These are phyloP conservation scores for Cryptocheilus praepositus DNA, from an alignment of 2,888 invertebrate species.

Conservation along the genomic window DNA sequence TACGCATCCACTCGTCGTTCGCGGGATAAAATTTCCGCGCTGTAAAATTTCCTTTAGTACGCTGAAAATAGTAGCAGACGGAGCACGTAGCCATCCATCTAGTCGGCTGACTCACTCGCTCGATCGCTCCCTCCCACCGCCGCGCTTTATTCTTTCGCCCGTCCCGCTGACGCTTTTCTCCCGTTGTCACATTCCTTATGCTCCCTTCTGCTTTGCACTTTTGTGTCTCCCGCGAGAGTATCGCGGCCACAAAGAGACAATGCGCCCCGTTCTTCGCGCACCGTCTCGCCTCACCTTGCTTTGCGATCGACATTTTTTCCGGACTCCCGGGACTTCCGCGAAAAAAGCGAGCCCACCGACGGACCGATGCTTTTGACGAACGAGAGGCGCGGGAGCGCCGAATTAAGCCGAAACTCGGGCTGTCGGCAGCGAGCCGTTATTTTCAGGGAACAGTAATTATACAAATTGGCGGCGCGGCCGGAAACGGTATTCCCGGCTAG, in stretches of 20 bases:
- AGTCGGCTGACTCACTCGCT: too few species aligned
- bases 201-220: too few species aligned
- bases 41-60: too few species aligned
- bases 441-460: conserved; percentile 64
- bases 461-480: conserved; percentile 56
- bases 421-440: conserved; percentile 32
- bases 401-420: neutral
- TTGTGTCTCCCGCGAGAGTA: too few species aligned
- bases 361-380: conserved; percentile 29
- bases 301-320: neutral
- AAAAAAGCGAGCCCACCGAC: conserved; percentile 14
- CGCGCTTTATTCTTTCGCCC: neutral
- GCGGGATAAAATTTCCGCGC: too few species aligned
- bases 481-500: conserved; percentile 60
- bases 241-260: too few species aligned
- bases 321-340: neutral
- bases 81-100: too few species aligned
- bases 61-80: too few species aligned
- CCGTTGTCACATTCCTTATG: too few species aligned
- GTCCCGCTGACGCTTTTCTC: conserved; percentile 3
- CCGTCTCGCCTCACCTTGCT: neutral
- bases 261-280: too few species aligned
- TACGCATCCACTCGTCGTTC: too few species aligned
- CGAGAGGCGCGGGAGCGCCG: conserved; percentile 28
- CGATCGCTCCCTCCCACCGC: too few species aligned